A percentile compares a stretch with the other conserved stretches of the same genome.
phyloP scores from a whole-genome alignment of 2,888 invertebrate species.

The Tinea pellionella region DNA sequence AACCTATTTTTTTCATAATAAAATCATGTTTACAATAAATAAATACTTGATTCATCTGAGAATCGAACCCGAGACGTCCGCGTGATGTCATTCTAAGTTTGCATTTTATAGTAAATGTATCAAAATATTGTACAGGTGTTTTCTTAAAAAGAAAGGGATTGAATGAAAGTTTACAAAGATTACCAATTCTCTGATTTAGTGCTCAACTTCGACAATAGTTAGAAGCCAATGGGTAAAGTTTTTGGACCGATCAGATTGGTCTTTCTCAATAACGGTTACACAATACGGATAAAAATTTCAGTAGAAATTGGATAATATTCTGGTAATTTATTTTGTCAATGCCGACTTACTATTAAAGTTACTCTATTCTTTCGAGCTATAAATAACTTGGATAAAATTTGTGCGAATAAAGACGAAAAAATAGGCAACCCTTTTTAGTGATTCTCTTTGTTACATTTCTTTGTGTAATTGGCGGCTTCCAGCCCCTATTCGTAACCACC shows the following conservation, averaged over 20 bases:
- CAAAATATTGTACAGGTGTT: constrained; percentile 1
- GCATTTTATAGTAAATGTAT: no score
- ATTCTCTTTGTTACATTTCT: constrained; percentile 21
- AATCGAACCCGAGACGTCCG: no score
- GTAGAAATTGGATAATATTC: background rate
- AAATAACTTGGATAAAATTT: background rate
- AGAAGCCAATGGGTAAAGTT: constrained; percentile 43
- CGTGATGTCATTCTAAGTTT: no score
- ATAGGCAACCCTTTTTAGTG: constrained; percentile 7
- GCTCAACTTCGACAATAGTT: constrained; percentile 40
- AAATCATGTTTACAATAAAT: no score
- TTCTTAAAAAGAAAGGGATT: background rate
- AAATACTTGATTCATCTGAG: no score
- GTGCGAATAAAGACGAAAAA: constrained; percentile 5
- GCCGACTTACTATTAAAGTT: background rate
- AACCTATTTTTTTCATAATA: no score
- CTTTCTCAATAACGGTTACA: constrained; percentile 28
- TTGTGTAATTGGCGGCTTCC: constrained; percentile 51
- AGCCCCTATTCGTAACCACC: constrained; percentile 39
- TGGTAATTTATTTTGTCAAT: background rate
- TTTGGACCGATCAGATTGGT: constrained; percentile 37
- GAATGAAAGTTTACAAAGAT: constrained; percentile 10
- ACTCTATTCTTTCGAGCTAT: background rate
- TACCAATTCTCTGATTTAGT: constrained; percentile 33
- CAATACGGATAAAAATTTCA: constrained; percentile 16